These are phyloP conservation scores for Ptiloglossa arizonensis DNA, from an alignment of 1,140 invertebrate genomes.

Conservation along the genomic window DNA sequence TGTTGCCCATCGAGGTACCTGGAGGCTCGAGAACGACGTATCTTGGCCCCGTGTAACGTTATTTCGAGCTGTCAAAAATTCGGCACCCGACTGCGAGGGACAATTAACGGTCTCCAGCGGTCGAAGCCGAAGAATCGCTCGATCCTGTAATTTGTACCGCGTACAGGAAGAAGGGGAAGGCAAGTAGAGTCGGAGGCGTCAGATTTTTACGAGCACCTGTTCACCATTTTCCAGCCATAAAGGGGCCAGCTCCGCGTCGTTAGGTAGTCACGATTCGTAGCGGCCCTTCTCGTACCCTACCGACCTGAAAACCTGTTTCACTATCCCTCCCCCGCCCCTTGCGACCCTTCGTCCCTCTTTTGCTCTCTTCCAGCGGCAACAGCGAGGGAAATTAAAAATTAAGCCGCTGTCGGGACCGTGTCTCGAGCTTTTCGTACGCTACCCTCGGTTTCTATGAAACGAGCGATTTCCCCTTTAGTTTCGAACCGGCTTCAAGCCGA, in stretches of 20 bases:
- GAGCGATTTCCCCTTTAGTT: background rate
- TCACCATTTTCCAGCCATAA: constrained; percentile 72
- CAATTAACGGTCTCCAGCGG: background rate
- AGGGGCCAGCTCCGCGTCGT: constrained; percentile 69
- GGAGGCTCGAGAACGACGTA: no score
- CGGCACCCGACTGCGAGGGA: background rate
- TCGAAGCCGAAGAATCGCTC: background rate
- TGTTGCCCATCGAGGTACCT: no score
- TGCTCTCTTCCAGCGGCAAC: constrained; percentile 37
- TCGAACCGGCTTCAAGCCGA: background rate
- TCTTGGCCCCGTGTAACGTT: background rate
- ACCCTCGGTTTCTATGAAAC: background rate
- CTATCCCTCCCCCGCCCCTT: constrained; percentile 41
- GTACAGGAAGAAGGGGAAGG: constrained; percentile 27
- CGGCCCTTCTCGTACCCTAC: constrained; percentile 64
- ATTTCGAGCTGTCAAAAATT: background rate
- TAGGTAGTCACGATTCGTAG: constrained; percentile 74
- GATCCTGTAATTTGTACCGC: constrained; percentile 13
- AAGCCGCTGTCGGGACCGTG: constrained; percentile 60
- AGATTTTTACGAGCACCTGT: constrained; percentile 77
- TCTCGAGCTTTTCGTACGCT: background rate
- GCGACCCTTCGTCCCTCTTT: constrained; percentile 28
- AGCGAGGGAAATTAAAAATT: constrained; percentile 71
- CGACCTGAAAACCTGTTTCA: constrained; percentile 76
- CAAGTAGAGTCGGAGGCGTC: constrained; percentile 59